Evolutionary conservation across 2,888 invertebrate genomes (phyloP).

Genomic region (Neocrepidodera transversa): DNA sequence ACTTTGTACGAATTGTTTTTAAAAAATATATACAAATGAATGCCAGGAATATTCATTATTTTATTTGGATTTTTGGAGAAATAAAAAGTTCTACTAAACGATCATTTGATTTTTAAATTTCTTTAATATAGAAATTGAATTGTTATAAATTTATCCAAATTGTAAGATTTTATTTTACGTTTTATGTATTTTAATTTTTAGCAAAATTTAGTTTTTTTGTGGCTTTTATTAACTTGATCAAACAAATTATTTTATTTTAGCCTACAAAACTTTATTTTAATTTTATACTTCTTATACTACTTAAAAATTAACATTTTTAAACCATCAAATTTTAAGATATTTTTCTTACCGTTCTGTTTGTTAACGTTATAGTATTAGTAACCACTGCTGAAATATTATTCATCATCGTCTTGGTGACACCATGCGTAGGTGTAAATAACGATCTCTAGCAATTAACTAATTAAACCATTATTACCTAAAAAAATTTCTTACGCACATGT

Average conservation of each 20-base stretch:
- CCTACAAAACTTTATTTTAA: neutral
- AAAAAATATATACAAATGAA: no score
- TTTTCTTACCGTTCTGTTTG: neutral
- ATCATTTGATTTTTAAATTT: no score
- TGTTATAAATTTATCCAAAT: no score
- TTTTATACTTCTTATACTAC: neutral
- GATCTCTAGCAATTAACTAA: constrained; percentile 27
- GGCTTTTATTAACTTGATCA: neutral
- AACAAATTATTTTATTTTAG: neutral
- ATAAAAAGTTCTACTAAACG: no score
- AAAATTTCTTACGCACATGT: constrained; percentile 6
- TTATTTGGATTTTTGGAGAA: no score
- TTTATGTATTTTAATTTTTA: no score
- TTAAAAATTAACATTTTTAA: neutral
- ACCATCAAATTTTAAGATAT: no score
- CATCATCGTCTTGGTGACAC: constrained; percentile 1
- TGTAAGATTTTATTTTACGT: no score
- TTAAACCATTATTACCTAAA: constrained; percentile 25
- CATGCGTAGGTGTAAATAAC: constrained; percentile 27
- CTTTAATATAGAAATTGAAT: no score
- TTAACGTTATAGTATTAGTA: neutral
- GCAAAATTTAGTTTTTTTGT: no score
- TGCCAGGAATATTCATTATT: no score
- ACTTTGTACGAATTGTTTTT: no score
- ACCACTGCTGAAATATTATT: neutral